Conservation (phyloP, 1,140 invertebrate genomes). For the Anastatus disparis region DNA sequence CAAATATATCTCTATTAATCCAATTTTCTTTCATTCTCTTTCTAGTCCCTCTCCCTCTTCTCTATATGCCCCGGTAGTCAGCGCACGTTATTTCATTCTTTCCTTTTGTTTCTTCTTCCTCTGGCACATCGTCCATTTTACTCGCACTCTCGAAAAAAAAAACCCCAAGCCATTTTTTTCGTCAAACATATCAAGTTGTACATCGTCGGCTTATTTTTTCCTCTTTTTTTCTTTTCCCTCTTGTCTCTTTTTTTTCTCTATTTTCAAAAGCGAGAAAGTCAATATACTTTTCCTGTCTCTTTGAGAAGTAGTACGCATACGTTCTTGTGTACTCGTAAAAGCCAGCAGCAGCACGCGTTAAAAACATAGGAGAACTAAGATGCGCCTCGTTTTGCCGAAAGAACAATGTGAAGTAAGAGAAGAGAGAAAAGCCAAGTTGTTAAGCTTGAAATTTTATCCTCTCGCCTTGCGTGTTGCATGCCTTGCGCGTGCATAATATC, state of each 20-base stretch:
- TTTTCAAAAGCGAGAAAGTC: too few species aligned
- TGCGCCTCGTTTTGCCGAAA: background rate
- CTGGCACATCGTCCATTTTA: too few species aligned
- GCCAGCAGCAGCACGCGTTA: too few species aligned
- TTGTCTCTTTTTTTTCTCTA: background rate
- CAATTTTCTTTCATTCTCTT: conserved; percentile 11
- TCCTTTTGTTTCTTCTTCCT: background rate
- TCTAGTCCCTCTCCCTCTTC: background rate
- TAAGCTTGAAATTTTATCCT: too few species aligned
- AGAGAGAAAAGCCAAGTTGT: background rate
- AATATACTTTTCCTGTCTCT: too few species aligned
- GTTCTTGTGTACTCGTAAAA: too few species aligned
- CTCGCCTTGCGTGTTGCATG: too few species aligned
- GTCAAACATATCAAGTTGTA: background rate
- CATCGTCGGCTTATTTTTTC: background rate
- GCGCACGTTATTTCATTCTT: background rate
- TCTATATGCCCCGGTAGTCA: background rate
- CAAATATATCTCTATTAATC: conserved; percentile 33
- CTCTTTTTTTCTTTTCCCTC: background rate
- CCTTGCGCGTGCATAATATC: too few species aligned
- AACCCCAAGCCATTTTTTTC: background rate
- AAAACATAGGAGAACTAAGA: background rate
- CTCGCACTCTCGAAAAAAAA: background rate
- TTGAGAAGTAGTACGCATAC: too few species aligned
- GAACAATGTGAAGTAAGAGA: too few species aligned